Conservation (phyloP, 2,888 invertebrate species). For the Phoenoteleia sp. region DNA sequence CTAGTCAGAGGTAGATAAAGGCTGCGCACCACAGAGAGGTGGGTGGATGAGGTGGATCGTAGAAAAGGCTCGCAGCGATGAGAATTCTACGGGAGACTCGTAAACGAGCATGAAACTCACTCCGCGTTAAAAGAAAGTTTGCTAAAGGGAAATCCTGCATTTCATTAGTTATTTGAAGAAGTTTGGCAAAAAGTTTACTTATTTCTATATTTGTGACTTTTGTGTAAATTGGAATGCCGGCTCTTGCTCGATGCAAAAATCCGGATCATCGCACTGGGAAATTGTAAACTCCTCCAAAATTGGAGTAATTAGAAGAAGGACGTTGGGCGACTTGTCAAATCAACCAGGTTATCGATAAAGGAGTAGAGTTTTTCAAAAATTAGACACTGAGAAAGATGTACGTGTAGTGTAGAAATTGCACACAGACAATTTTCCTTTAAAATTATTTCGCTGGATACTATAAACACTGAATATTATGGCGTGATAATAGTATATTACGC, state of each 20-base stretch:
- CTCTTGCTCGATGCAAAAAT: conserved; percentile 32
- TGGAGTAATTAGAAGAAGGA: too few relatives aligned
- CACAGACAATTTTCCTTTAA: too few relatives aligned
- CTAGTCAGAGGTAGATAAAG: conserved; percentile 67
- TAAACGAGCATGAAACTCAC: conserved; percentile 70
- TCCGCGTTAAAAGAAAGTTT: conserved; percentile 71
- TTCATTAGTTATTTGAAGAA: conserved; percentile 70
- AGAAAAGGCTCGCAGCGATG: conserved; percentile 72
- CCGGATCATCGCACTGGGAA: conserved; percentile 10
- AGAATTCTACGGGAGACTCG: conserved; percentile 68
- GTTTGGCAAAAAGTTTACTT: conserved; percentile 70
- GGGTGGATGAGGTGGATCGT: conserved; percentile 54
- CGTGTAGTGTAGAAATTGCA: too few relatives aligned
- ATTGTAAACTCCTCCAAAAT: too few relatives aligned
- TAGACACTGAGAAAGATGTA: too few relatives aligned
- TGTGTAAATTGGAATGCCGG: conserved; percentile 52
- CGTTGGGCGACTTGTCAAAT: too few relatives aligned
- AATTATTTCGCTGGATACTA: too few relatives aligned
- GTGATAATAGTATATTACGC: too few relatives aligned
- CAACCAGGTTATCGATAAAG: too few relatives aligned
- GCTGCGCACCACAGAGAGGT: conserved; percentile 15
- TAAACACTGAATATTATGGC: too few relatives aligned
- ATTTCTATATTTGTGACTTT: conserved; percentile 70
- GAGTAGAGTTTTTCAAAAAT: too few relatives aligned
- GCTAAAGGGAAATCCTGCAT: conserved; percentile 70